Conservation (phyloP, 64 coral and sea anemone genomes). For the Dendronephthya gigantea region DNA sequence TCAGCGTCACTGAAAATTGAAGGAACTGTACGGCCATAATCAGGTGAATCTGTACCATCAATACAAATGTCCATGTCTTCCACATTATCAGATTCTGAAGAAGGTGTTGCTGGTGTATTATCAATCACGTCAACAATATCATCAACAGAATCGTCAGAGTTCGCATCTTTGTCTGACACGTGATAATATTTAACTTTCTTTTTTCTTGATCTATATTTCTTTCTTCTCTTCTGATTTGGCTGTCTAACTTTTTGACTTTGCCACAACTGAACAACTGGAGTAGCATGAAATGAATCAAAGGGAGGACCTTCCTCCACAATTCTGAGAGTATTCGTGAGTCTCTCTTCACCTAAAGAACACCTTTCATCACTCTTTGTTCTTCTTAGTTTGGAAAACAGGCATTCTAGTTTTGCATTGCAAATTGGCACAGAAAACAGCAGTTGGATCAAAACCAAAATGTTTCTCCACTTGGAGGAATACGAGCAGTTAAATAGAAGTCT, state of each 20-base stretch:
- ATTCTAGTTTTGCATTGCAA: conserved; percentile 3
- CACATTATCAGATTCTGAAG: neutral
- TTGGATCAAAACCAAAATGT: neutral
- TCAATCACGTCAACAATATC: neutral
- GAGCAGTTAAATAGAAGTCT: neutral
- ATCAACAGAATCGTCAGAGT: neutral
- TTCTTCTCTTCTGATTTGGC: conserved; percentile 10
- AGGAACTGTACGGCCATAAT: neutral
- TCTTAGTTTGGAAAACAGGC: neutral
- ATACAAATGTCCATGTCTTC: neutral
- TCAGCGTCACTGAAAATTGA: neutral
- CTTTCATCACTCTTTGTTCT: neutral
- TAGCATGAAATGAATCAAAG: neutral
- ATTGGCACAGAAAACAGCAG: conserved; percentile 17
- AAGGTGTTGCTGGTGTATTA: neutral
- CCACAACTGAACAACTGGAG: neutral
- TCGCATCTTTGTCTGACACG: neutral
- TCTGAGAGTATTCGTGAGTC: neutral
- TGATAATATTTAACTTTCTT: conserved; percentile 15
- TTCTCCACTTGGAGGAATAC: neutral
- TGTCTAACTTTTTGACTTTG: neutral
- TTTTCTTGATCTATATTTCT: neutral
- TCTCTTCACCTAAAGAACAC: neutral
- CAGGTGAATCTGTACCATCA: neutral
- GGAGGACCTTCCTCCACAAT: conserved; percentile 1